Percentiles rank a stretch among this genome's conserved stretches.
phyloP scores from a whole-genome alignment of 2,797 vertebrate genomes.

The Neosilurus mollespiculum region DNA sequence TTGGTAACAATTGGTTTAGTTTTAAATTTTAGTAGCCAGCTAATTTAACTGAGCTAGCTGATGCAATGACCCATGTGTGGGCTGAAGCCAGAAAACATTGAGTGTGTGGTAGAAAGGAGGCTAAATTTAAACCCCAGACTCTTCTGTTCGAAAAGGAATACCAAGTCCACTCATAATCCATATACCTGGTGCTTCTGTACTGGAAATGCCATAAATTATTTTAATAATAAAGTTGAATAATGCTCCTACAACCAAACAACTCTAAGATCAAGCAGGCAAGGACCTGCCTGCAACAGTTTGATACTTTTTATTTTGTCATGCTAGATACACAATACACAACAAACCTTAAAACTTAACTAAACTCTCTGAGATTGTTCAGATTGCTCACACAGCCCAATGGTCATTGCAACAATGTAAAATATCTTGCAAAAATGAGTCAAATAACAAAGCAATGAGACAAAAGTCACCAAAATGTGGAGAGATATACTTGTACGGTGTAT shows the following conservation, averaged over 20 bases:
- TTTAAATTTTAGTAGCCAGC: slow-evolving; percentile 65
- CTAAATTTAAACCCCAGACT: slow-evolving; percentile 79
- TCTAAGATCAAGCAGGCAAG: slow-evolving; percentile 23
- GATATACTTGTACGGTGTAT: slow-evolving; percentile 8
- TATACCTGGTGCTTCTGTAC: slow-evolving; percentile 66
- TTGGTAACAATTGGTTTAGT: slow-evolving; percentile 47
- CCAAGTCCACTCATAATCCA: slow-evolving; percentile 77
- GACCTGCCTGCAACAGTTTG: background rate
- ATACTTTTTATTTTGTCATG: background rate
- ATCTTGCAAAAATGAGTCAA: background rate
- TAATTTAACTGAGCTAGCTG: slow-evolving; percentile 53
- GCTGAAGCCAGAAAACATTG: slow-evolving; percentile 64
- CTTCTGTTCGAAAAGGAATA: slow-evolving; percentile 68
- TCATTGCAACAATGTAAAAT: background rate
- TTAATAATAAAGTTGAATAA: background rate
- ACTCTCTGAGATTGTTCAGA: background rate
- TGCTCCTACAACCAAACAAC: slow-evolving; percentile 25
- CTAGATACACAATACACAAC: background rate
- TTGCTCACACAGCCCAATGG: background rate
- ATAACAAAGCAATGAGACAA: background rate
- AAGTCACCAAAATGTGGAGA: slow-evolving; percentile 13
- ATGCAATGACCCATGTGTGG: slow-evolving; percentile 56
- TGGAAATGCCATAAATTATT: slow-evolving; percentile 45
- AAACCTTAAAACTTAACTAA: background rate
- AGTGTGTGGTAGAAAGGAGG: slow-evolving; percentile 71